Base-by-base conservation (phyloP, 1,140 invertebrate genomes). In the Penaeus indicus region DNA sequence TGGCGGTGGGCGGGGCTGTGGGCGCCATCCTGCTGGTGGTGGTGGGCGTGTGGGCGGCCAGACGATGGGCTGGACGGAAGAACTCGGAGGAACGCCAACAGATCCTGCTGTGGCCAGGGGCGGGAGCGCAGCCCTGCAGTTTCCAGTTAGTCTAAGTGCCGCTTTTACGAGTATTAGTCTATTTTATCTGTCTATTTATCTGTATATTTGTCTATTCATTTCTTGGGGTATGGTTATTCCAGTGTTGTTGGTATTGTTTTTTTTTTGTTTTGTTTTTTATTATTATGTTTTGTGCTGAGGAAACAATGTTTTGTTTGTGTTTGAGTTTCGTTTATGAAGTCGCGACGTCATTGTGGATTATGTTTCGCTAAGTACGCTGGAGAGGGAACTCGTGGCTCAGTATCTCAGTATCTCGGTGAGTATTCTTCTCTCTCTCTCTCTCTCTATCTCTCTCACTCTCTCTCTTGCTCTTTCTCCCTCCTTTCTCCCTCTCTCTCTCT, bases 31-130 rank as follows among this genome's bases (percentile, higher is more conserved):
- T 54, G 8, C 47, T 54, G 8, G 63, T 72, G 22, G 86, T 32
- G n/a, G 79, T 25, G 27, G 61, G 62, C 61, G 84, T 85, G 69
- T 85, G 84, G 84, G 84, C 84, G 72, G 72, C 47, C 7, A 77
- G 84, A n/a, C 42, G 72, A 13, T 78, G 72, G 72, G 79, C 60
- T 42, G 54, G 60, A 5, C 19, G 79, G 47, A 83, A 79, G 86
- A 88, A 88, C 60, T 32, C 47, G 10, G 86, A 88, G 69, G 86
- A 88, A 21, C 42, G 86, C 16, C 86, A 88, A 22, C 86, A 88
- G 86, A 88, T 88, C 22, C 32, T 88, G 3, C 67, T 88, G 22
- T 88, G 86, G 86, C 86, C 86, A 0, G 86, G 86, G 16, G 86
- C 32, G 27, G 86, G 86, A 4, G 27, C 69, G 25, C 86, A 88